A percentile compares a stretch with the other conserved stretches of the same genome.
Evolutionary conservation across 2,888 invertebrate genomes (phyloP).

Genomic region (Neoitamus cyanurus): DNA sequence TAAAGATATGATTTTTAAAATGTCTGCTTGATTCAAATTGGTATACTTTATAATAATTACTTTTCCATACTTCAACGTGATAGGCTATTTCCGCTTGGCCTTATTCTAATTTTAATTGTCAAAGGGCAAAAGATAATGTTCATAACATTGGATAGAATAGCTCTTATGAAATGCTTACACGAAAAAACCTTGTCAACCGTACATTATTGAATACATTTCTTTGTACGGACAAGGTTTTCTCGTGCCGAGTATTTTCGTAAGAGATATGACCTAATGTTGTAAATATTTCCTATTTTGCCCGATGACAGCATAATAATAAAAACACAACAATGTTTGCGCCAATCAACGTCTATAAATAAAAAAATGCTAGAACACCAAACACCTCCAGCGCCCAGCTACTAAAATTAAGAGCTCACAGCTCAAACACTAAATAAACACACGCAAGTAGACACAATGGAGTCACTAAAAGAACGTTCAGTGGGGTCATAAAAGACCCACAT

Average conservation of each 20-base stretch:
- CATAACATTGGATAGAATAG: too few species aligned
- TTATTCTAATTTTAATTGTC: too few species aligned
- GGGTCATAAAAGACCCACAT: background rate
- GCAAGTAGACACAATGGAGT: background rate
- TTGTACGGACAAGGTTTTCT: background rate
- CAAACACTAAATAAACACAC: background rate
- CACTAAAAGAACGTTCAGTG: background rate
- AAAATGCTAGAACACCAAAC: background rate
- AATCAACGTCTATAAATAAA: background rate
- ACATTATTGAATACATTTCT: too few species aligned
- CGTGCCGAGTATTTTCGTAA: background rate
- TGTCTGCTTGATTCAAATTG: too few species aligned
- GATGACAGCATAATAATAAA: background rate
- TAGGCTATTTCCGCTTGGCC: too few species aligned
- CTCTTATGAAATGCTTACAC: too few species aligned
- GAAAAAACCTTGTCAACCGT: too few species aligned
- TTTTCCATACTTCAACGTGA: too few species aligned
- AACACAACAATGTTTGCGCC: background rate
- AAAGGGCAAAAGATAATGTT: too few species aligned
- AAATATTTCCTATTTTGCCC: background rate
- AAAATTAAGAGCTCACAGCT: background rate
- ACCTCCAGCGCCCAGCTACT: background rate
- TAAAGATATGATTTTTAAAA: too few species aligned
- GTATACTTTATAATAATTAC: too few species aligned
- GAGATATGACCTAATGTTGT: background rate